phyloP scores from a whole-genome alignment of 2,888 invertebrate genomes.

The Aphodius sticticus region DNA sequence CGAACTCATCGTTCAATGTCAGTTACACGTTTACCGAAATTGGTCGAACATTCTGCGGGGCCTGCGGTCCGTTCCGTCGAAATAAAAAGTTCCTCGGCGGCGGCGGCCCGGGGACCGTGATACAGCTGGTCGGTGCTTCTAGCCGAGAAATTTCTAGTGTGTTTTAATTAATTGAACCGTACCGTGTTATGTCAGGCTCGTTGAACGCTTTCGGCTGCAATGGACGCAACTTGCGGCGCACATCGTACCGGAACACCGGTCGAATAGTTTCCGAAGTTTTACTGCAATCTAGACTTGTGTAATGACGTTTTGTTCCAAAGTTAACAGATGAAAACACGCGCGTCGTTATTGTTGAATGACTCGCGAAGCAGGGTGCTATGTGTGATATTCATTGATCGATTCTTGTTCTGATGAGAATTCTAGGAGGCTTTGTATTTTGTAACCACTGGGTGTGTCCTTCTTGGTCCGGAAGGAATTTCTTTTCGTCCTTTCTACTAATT shows the following conservation, averaged over 20 bases:
- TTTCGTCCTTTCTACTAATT: too few relatives aligned
- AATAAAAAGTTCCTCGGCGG: not conserved
- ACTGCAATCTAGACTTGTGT: not conserved
- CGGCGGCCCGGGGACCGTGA: not conserved
- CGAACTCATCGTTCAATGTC: not conserved
- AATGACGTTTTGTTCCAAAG: not conserved
- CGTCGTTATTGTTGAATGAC: not conserved
- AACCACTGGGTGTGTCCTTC: too few relatives aligned
- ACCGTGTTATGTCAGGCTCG: not conserved
- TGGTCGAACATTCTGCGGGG: not conserved
- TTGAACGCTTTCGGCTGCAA: not conserved
- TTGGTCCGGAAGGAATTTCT: too few relatives aligned
- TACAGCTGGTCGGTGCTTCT: not conserved
- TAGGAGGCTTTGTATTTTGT: too few relatives aligned
- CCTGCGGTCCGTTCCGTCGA: not conserved
- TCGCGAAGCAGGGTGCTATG: not conserved
- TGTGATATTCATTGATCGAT: too few relatives aligned
- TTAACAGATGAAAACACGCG: not conserved
- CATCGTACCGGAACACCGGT: not conserved
- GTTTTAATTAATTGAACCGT: not conserved
- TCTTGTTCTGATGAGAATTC: too few relatives aligned
- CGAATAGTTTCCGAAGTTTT: not conserved
- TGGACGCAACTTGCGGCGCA: not conserved
- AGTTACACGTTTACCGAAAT: not conserved
- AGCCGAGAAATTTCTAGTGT: not conserved